These are phyloP conservation scores for Chaetophractus vellerosus DNA, from an alignment of 2,797 vertebrate species.

Conservation along the genomic window DNA sequence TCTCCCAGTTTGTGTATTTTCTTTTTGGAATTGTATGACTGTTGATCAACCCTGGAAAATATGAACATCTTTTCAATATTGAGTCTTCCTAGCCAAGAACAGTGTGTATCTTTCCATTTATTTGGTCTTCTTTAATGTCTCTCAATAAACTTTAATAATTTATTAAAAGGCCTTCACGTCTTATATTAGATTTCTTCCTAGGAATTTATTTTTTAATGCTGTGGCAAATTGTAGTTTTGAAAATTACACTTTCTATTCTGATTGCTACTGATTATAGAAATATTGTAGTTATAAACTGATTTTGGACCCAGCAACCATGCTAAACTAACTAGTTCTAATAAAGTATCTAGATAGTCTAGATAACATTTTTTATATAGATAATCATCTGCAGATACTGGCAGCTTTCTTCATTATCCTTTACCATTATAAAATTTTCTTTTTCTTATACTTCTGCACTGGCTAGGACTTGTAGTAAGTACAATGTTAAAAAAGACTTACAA, in stretches of 20 bases:
- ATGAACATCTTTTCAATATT: constrained; percentile 27
- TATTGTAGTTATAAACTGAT: not conserved
- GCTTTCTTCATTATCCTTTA: constrained; percentile 45
- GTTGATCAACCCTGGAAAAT: constrained; percentile 37
- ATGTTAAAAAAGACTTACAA: not conserved
- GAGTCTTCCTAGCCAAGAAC: constrained; percentile 59
- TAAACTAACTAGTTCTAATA: not conserved
- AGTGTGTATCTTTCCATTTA: constrained; percentile 44
- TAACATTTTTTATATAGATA: not conserved
- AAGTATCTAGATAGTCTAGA: not conserved
- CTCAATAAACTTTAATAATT: constrained; percentile 77
- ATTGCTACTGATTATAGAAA: not conserved
- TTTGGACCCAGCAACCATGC: constrained; percentile 31
- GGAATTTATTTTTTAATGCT: constrained; percentile 46
- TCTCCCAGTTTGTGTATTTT: constrained; percentile 41
- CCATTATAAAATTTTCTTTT: not conserved
- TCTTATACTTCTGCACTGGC: not conserved
- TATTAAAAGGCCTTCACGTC: constrained; percentile 65
- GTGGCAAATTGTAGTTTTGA: constrained; percentile 17
- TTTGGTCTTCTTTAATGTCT: constrained; percentile 55
- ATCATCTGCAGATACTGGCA: constrained; percentile 8
- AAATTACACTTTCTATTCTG: constrained; percentile 35
- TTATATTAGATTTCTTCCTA: constrained; percentile 72
- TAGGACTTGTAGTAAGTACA: not conserved
- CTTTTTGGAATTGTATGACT: constrained; percentile 59